phyloP scores from a whole-genome alignment of 2,113 vertebrate genomes.

The Anthoscopus minutus region DNA sequence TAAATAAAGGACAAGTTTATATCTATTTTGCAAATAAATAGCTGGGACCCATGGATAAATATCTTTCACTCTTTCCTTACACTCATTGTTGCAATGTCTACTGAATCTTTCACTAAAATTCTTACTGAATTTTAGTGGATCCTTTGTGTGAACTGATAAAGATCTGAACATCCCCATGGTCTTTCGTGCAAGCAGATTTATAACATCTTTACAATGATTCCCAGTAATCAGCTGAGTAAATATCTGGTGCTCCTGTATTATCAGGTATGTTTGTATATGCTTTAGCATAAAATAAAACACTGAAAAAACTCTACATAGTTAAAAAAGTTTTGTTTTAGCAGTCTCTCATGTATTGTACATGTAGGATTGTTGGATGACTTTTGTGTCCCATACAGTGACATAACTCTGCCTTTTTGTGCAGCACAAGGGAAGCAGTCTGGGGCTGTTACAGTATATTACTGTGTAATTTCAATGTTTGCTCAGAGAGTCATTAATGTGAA shows the following conservation, averaged over 20 bases:
- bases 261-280: background rate
- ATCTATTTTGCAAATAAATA: background rate
- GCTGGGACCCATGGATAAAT: background rate
- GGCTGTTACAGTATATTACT: background rate
- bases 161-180: background rate
- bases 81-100: background rate
- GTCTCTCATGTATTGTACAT: background rate
- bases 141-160: background rate
- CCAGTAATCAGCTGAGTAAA: background rate
- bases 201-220: background rate
- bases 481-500: background rate
- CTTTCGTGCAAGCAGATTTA: background rate
- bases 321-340: background rate
- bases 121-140: background rate
- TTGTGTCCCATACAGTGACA: background rate
- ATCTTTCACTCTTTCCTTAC: background rate
- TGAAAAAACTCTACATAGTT: background rate
- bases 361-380: background rate
- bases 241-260: background rate
- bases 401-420: background rate
- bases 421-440: background rate
- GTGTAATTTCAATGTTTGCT: background rate
- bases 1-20: background rate
- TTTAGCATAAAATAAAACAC: background rate
- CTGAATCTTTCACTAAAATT: background rate